Evolutionary conservation across 2,888 invertebrate species (phyloP).

Genomic region (Scaptomyza tumidula): DNA sequence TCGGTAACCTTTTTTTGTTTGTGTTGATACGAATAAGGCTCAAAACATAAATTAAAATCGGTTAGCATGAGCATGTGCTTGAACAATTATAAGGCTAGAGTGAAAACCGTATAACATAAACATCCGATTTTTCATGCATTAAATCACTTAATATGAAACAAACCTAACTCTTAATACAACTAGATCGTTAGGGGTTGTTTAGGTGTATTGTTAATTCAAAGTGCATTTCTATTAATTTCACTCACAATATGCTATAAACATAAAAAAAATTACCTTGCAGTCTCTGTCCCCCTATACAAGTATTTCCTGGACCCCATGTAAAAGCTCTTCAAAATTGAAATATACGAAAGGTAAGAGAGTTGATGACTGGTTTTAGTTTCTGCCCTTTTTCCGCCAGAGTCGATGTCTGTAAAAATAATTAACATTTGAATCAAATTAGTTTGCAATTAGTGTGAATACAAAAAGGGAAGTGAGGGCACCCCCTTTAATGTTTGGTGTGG

Average conservation of each 20-base stretch:
- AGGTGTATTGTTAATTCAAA: not conserved
- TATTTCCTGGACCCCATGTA: not conserved
- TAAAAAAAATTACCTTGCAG: not conserved
- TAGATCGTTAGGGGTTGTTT: not conserved
- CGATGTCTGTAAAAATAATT: conserved; percentile 64
- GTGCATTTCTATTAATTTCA: no score
- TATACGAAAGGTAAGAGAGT: conserved; percentile 21
- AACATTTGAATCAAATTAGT: conserved; percentile 72
- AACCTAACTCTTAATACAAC: not conserved
- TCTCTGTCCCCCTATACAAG: not conserved
- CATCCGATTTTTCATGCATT: not conserved
- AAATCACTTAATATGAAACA: not conserved
- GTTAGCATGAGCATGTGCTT: conserved; percentile 8
- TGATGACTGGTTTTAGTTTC: conserved; percentile 6
- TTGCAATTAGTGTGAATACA: conserved; percentile 60
- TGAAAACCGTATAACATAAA: conserved; percentile 6
- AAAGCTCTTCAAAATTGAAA: not conserved
- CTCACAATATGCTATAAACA: not conserved
- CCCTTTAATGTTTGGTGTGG: not conserved
- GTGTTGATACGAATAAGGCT: conserved; percentile 27
- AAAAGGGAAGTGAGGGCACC: conserved; percentile 1
- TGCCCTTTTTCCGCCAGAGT: conserved; percentile 2
- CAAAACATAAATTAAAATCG: conserved; percentile 35
- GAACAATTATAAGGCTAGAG: conserved; percentile 21
- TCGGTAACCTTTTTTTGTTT: conserved; percentile 39